Evolutionary conservation across 2,113 vertebrate species (phyloP).

Genomic region (Prinia subflava): DNA sequence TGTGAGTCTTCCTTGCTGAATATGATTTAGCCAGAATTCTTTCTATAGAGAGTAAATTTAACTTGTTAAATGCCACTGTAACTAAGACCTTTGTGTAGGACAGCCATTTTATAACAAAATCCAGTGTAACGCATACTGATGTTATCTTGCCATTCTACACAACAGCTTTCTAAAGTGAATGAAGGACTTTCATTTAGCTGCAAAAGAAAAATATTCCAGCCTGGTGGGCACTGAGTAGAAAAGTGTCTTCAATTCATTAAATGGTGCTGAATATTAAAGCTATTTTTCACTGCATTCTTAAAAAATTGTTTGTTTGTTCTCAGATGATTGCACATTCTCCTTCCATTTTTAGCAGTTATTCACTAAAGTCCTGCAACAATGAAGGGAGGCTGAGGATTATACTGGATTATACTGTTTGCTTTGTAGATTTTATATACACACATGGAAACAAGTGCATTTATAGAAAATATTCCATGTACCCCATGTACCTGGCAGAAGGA

Average conservation of each 20-base stretch:
- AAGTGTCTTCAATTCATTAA: background rate
- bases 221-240: background rate
- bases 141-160: background rate
- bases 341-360: background rate
- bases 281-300: background rate
- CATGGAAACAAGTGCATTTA: fast-evolving
- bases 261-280: background rate
- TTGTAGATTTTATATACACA: background rate
- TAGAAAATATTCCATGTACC: background rate
- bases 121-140: background rate
- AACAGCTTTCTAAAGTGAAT: background rate
- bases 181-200: background rate
- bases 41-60: background rate
- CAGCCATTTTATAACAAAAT: background rate
- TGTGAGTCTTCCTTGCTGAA: background rate
- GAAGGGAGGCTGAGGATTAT: background rate
- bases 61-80: background rate
- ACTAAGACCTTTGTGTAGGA: background rate
- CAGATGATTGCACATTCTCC: background rate
- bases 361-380: background rate
- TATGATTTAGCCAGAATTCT: background rate
- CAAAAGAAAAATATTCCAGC: background rate
- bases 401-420: background rate
- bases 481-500: background rate
- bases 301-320: background rate